Evolutionary conservation across 1,140 invertebrate species (phyloP).

Genomic region (Trichomalopsis sarcophagae): DNA sequence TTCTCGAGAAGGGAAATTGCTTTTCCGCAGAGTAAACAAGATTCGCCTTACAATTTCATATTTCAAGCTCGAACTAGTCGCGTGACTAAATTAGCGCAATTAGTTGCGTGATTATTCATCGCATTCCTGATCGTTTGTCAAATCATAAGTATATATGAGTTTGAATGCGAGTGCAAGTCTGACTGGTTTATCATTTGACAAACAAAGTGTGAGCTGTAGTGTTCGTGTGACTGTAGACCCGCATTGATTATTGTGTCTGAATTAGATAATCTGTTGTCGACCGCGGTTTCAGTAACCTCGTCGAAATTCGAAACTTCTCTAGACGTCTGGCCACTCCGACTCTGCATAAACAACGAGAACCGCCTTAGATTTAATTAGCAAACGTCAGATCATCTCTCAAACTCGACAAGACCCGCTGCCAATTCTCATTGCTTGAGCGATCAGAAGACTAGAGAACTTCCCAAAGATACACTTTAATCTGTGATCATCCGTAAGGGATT

Average conservation of each 20-base stretch:
- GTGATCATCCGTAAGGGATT: background rate
- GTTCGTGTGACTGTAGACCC: background rate
- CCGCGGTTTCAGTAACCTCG: constrained; percentile 14
- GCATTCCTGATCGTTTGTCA: constrained; percentile 1
- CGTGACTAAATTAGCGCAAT: too few species aligned
- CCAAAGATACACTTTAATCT: background rate
- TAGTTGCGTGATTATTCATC: constrained; percentile 17
- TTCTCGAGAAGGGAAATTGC: constrained; percentile 5
- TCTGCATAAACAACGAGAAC: constrained; percentile 11
- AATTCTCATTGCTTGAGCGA: constrained; percentile 15
- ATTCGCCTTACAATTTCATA: background rate
- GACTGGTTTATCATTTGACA: constrained; percentile 18
- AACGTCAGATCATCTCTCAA: background rate
- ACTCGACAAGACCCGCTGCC: background rate
- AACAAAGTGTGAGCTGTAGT: background rate
- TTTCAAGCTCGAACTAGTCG: background rate
- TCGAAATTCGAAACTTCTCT: constrained; percentile 40
- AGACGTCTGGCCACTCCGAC: constrained; percentile 31
- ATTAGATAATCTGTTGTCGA: constrained; percentile 34
- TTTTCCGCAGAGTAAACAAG: background rate
- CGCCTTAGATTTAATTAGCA: background rate
- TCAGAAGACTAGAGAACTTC: constrained; percentile 48
- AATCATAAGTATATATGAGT: constrained; percentile 12
- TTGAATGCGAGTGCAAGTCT: background rate
- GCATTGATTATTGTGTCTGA: constrained; percentile 37